These are phyloP conservation scores for Edolisoma coerulescens DNA, from an alignment of 2,113 vertebrate species.

Conservation along the genomic window DNA sequence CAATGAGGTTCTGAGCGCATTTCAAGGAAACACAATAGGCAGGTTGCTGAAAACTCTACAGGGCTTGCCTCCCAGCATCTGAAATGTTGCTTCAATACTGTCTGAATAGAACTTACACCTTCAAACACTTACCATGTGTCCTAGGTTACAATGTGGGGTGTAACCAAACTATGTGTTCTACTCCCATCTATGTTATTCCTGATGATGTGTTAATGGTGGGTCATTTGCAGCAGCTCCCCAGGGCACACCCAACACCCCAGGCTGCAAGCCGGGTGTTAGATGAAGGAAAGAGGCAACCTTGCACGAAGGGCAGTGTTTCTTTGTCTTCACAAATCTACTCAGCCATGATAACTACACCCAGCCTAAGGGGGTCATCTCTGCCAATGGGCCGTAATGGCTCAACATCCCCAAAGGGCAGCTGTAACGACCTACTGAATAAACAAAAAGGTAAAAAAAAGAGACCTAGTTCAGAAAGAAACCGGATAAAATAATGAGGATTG, in stretches of 20 bases:
- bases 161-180: background rate
- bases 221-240: background rate
- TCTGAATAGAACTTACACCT: background rate
- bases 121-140: background rate
- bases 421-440: background rate
- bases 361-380: background rate
- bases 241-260: background rate
- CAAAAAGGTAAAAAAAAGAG: background rate
- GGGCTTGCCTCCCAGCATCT: background rate
- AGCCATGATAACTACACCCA: background rate
- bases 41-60: background rate
- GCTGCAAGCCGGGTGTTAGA: background rate
- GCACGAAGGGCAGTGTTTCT: background rate
- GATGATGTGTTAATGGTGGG: background rate
- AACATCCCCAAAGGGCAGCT: background rate
- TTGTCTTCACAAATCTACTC: background rate
- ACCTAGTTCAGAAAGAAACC: background rate
- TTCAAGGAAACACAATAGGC: background rate
- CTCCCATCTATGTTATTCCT: background rate
- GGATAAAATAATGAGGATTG: background rate
- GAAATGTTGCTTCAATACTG: background rate
- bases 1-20: background rate
- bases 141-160: background rate
- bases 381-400: background rate
- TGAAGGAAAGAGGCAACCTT: background rate